A percentile compares a stretch with the other conserved stretches of the same genome.
Conservation (phyloP, 2,888 invertebrate genomes). For the Brenthis daphne region DNA sequence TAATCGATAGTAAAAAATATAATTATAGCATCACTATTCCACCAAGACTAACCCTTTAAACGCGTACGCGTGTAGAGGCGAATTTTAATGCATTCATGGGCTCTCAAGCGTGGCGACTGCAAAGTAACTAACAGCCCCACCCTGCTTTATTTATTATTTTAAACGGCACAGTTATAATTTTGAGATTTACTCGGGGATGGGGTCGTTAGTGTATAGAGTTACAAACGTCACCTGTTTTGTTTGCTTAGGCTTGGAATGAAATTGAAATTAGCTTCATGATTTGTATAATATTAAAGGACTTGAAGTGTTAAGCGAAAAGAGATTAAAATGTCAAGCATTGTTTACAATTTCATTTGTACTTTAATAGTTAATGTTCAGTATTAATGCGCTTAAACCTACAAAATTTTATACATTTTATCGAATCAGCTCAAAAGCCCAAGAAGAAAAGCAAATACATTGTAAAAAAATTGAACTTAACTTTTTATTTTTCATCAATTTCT, state of each 20-base stretch:
- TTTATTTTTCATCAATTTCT: no score
- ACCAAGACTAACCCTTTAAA: slow-evolving; percentile 58
- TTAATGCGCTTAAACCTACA: no score
- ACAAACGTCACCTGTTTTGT: slow-evolving; percentile 46
- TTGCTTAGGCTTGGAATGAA: slow-evolving; percentile 29
- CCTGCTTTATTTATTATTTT: slow-evolving; percentile 74
- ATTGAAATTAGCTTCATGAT: slow-evolving; percentile 3
- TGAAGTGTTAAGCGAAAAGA: no score
- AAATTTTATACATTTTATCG: no score
- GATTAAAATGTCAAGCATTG: no score
- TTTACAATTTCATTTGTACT: no score
- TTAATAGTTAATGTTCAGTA: no score
- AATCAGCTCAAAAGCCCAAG: no score
- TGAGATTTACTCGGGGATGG: slow-evolving; percentile 51
- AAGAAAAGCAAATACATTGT: no score
- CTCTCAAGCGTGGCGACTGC: slow-evolving; percentile 76
- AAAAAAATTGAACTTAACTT: no score
- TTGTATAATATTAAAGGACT: neutral
- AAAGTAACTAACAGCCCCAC: slow-evolving; percentile 68
- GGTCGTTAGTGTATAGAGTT: slow-evolving; percentile 36
- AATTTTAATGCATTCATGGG: slow-evolving; percentile 77
- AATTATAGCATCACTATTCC: slow-evolving; percentile 34
- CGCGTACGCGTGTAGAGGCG: slow-evolving; percentile 53
- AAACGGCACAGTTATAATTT: slow-evolving; percentile 65
- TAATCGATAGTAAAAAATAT: slow-evolving; percentile 28